phyloP scores from a whole-genome alignment of 2,888 invertebrate species.

The Melanostoma scalare region DNA sequence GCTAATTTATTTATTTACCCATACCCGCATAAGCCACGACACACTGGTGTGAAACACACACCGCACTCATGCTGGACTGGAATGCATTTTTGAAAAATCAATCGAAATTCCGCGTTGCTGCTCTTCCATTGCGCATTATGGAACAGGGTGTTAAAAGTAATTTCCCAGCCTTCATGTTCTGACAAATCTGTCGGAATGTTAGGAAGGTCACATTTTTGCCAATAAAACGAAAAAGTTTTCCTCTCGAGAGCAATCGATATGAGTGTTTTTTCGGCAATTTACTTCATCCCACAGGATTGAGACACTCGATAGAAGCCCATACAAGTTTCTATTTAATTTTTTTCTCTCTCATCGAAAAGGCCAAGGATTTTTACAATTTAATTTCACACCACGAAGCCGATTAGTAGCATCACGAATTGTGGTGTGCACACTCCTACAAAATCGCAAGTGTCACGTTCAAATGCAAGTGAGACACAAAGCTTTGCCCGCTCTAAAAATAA shows the following conservation, averaged over 20 bases:
- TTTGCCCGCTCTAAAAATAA: slow-evolving; percentile 55
- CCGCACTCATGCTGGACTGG: slow-evolving; percentile 7
- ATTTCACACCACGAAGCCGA: slow-evolving; percentile 40
- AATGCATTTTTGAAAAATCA: slow-evolving; percentile 11
- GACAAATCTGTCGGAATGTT: slow-evolving; percentile 1
- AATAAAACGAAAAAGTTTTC: not conserved
- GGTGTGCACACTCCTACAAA: slow-evolving; percentile 13
- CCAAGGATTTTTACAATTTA: slow-evolving; percentile 58
- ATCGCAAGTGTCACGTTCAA: slow-evolving; percentile 49
- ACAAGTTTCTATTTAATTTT: slow-evolving; percentile 17
- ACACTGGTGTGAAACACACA: not conserved
- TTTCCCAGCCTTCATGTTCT: slow-evolving; percentile 30
- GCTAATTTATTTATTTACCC: no score
- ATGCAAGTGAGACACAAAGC: slow-evolving; percentile 58
- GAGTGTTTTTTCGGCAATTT: slow-evolving; percentile 24
- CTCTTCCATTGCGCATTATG: slow-evolving; percentile 11
- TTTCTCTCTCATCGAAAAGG: slow-evolving; percentile 38
- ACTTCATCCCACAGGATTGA: not conserved
- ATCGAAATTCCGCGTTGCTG: slow-evolving; percentile 19
- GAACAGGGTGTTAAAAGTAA: slow-evolving; percentile 23
- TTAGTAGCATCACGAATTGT: slow-evolving; percentile 45
- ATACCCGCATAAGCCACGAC: not conserved
- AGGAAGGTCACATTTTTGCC: slow-evolving; percentile 2
- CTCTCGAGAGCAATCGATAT: slow-evolving; percentile 2
- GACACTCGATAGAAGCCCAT: slow-evolving; percentile 15